Percentiles rank a stretch among this genome's conserved stretches.
Evolutionary conservation across 2,888 invertebrate genomes (phyloP).

Genomic region (Tigriopus californicus): DNA sequence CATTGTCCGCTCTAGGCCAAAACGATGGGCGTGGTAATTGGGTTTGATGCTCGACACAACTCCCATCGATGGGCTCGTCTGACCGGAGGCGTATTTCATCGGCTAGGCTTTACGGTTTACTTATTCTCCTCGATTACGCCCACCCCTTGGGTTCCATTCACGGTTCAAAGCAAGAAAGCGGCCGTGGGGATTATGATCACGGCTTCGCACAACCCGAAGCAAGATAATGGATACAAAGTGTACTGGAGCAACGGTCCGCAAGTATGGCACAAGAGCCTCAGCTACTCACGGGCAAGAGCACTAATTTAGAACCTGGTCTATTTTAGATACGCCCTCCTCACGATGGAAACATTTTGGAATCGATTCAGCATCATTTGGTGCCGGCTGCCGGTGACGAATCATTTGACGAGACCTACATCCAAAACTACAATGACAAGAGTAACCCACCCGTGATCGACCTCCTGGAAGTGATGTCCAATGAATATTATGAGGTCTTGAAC

Average conservation of each 20-base stretch:
- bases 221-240: slow-evolving; percentile 89
- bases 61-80: slow-evolving; percentile 61
- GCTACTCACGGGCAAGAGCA: no score
- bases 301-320: slow-evolving; percentile 9
- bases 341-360: slow-evolving; percentile 62
- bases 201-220: slow-evolving; percentile 85
- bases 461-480: slow-evolving; percentile 40
- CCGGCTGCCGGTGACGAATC: slow-evolving; percentile 66
- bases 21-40: slow-evolving; percentile 58
- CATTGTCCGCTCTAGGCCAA: slow-evolving; percentile 29
- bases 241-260: slow-evolving; percentile 81
- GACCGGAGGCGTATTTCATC: slow-evolving; percentile 61
- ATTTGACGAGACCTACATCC: slow-evolving; percentile 32
- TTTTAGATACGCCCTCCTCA: slow-evolving; percentile 69
- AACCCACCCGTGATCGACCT: slow-evolving; percentile 38
- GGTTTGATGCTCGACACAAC: slow-evolving; percentile 80
- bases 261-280: slow-evolving; percentile 24
- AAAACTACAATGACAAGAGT: background rate
- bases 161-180: slow-evolving; percentile 48
- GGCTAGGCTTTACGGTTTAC: slow-evolving; percentile 53
- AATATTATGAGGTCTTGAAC: slow-evolving; percentile 44
- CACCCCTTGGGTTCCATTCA: slow-evolving; percentile 84
- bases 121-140: slow-evolving; percentile 61
- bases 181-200: slow-evolving; percentile 82
- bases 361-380: slow-evolving; percentile 52